Conservation (phyloP, 2,113 vertebrate species). For the Dasyornis broadbenti region DNA sequence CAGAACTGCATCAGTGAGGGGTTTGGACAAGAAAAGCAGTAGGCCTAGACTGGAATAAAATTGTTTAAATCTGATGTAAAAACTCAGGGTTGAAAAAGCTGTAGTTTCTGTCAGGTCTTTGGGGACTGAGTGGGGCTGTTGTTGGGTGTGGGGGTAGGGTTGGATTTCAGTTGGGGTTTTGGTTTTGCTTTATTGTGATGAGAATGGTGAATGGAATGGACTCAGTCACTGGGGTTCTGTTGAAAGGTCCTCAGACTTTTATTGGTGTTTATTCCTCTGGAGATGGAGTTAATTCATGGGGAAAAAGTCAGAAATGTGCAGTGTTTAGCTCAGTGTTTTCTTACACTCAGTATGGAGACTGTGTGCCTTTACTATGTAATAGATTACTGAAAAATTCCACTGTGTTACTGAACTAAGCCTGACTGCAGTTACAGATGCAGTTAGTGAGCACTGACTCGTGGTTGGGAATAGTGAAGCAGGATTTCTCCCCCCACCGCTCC, state of each 20-base stretch:
- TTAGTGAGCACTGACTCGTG: not conserved
- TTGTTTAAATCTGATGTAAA: not conserved
- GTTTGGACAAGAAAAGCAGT: not conserved
- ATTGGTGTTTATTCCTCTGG: not conserved
- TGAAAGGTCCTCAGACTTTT: not conserved
- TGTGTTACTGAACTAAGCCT: not conserved
- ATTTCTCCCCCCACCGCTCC: not conserved
- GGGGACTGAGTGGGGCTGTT: not conserved
- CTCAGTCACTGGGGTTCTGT: not conserved
- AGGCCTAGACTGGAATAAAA: not conserved
- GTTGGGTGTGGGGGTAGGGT: accelerated
- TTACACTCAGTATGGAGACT: not conserved
- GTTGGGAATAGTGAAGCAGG: not conserved
- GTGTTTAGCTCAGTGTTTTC: not conserved
- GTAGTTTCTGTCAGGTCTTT: not conserved
- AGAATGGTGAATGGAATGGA: not conserved
- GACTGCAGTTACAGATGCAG: not conserved
- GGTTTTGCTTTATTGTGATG: not conserved
- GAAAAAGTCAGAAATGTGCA: not conserved
- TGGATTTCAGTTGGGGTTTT: not conserved
- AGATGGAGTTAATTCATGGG: not conserved
- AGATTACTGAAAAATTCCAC: not conserved
- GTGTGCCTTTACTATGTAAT: not conserved
- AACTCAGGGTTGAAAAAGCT: not conserved
- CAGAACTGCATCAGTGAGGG: not conserved